Conservation (phyloP, 92 coral and sea anemone species). For the Epizoanthus ramosus region DNA sequence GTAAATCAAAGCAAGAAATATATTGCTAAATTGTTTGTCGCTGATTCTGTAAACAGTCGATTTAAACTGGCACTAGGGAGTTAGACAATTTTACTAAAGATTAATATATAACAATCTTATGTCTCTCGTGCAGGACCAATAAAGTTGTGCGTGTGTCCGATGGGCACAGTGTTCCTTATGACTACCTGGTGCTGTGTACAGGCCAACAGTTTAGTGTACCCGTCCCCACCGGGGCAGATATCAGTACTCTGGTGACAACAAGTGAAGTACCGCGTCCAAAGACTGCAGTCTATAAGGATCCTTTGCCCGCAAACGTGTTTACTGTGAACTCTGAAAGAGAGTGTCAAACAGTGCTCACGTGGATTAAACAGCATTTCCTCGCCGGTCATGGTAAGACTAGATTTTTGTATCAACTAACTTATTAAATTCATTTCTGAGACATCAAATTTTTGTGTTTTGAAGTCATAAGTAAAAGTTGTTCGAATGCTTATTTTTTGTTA, state of each 20-base stretch:
- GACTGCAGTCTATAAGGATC: slow-evolving; percentile 68
- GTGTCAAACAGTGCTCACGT: slow-evolving; percentile 65
- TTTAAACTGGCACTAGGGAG: too few species aligned
- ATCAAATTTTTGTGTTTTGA: too few species aligned
- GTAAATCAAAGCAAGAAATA: too few species aligned
- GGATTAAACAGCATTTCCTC: slow-evolving; percentile 76
- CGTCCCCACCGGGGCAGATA: slow-evolving; percentile 93
- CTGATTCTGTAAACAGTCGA: too few species aligned
- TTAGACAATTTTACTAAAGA: too few species aligned
- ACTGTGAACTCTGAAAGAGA: slow-evolving; percentile 80
- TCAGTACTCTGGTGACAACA: slow-evolving; percentile 91
- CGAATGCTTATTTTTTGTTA: too few species aligned
- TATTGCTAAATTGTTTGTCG: too few species aligned
- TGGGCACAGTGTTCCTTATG: slow-evolving; percentile 87
- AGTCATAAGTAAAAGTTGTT: too few species aligned
- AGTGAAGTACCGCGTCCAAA: slow-evolving; percentile 84
- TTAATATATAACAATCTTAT: too few species aligned
- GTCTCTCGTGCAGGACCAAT: slow-evolving; percentile 63
- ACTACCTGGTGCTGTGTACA: slow-evolving; percentile 90
- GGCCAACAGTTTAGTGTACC: slow-evolving; percentile 96
- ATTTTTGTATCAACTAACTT: background rate
- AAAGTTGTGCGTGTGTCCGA: slow-evolving; percentile 67
- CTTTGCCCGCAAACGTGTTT: slow-evolving; percentile 81
- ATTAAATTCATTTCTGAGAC: too few species aligned
- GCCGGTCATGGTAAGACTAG: slow-evolving; percentile 62